A percentile compares a stretch with the other conserved stretches of the same genome.
Conservation (phyloP, 2,797 vertebrate species). For the Anguilla megastoma region DNA sequence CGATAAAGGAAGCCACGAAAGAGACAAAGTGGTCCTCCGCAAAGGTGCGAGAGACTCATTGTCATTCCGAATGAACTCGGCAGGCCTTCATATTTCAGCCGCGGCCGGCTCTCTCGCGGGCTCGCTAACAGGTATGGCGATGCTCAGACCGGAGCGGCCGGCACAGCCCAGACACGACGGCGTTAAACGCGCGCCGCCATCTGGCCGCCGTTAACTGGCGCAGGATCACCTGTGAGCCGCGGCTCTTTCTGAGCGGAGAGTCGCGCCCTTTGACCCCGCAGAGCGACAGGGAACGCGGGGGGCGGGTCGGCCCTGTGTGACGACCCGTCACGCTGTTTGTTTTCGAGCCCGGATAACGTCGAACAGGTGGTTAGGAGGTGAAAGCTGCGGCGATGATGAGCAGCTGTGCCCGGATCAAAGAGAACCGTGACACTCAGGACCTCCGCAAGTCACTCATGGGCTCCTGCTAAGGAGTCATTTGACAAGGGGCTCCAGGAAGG, state of each 20-base stretch:
- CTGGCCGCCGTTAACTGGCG: constrained; percentile 37
- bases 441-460: not conserved
- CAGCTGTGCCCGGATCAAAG: constrained; percentile 18
- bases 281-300: not conserved
- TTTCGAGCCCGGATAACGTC: not conserved
- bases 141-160: not conserved
- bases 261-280: not conserved
- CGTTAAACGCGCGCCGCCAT: constrained; percentile 41
- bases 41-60: constrained; percentile 30
- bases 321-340: not conserved
- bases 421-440: not conserved
- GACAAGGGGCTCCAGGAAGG: constrained; percentile 7
- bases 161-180: not conserved
- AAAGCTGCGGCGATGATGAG: not conserved
- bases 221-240: not conserved
- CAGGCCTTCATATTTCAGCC: constrained; percentile 2
- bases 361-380: not conserved
- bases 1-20: constrained; percentile 17
- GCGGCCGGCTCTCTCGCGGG: not conserved
- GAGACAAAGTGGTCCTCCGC: constrained; percentile 21
- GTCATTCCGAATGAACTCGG: not conserved
- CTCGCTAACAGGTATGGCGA: constrained; percentile 20
- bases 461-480: constrained; percentile 28
- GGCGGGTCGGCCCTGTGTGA: not conserved
- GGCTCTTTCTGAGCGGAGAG: not conserved